phyloP scores from a whole-genome alignment of 1,140 invertebrate species.

The Gryllus bimaculatus region DNA sequence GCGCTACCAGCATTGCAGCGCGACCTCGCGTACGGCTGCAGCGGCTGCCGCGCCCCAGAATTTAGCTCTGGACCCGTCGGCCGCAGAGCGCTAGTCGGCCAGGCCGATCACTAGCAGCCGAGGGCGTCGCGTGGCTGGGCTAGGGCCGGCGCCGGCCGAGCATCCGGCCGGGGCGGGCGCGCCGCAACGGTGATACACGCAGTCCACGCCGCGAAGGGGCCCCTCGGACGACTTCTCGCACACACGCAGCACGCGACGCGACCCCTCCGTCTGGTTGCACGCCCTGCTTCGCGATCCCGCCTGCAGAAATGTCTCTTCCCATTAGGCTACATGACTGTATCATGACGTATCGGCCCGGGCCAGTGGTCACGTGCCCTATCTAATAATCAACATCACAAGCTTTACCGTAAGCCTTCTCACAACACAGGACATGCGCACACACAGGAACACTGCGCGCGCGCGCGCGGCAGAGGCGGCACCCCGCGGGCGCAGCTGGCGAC shows the following conservation, averaged over 20 bases:
- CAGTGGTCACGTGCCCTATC: slow-evolving; percentile 18
- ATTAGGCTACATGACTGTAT: not conserved
- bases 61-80: too few relatives aligned
- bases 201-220: not conserved
- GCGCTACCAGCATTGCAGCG: slow-evolving; percentile 2
- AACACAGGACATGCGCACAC: not conserved
- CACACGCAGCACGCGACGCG: too few relatives aligned
- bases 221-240: too few relatives aligned
- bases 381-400: slow-evolving; percentile 15
- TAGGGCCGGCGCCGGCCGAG: not conserved
- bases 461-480: too few relatives aligned
- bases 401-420: slow-evolving; percentile 6
- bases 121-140: not conserved
- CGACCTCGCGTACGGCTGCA: not conserved
- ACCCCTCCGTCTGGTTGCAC: too few relatives aligned
- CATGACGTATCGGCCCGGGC: slow-evolving; percentile 12
- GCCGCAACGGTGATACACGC: not conserved
- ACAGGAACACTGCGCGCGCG: not conserved
- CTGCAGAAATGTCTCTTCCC: not conserved
- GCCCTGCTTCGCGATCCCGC: not conserved
- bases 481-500: too few relatives aligned
- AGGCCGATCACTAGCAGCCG: too few relatives aligned
- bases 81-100: not conserved
- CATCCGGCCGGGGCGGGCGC: not conserved
- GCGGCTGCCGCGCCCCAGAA: not conserved